These are phyloP conservation scores for Acronicta alni DNA, from an alignment of 2,888 invertebrate species.

Conservation along the genomic window DNA sequence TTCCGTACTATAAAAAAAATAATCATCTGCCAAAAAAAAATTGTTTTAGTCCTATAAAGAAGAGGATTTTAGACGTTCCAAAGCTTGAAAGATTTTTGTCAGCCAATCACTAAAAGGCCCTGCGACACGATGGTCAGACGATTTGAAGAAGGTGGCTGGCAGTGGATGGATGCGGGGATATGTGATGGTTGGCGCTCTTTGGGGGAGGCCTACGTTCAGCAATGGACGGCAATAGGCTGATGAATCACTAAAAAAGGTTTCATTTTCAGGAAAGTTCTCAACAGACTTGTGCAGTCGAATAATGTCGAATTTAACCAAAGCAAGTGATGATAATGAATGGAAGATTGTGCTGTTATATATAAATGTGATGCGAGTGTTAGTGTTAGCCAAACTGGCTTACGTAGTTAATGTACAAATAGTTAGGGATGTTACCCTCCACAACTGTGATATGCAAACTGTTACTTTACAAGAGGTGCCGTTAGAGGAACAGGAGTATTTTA, in stretches of 20 bases:
- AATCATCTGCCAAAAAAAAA: no score
- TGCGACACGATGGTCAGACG: no score
- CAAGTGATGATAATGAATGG: slow-evolving; percentile 77
- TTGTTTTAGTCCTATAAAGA: no score
- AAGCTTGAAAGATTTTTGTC: not conserved
- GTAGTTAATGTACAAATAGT: slow-evolving; percentile 86
- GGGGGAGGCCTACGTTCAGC: no score
- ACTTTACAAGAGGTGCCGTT: slow-evolving; percentile 80
- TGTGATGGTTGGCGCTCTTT: no score
- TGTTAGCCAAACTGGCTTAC: slow-evolving; percentile 78
- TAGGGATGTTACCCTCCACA: slow-evolving; percentile 70
- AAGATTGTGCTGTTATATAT: slow-evolving; percentile 76
- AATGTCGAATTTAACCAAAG: slow-evolving; percentile 76
- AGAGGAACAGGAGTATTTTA: slow-evolving; percentile 72
- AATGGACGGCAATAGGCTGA: no score
- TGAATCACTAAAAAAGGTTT: not conserved
- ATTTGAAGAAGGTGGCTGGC: no score
- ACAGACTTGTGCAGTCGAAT: slow-evolving; percentile 76
- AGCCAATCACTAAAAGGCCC: not conserved
- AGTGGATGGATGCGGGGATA: no score
- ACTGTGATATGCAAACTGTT: slow-evolving; percentile 81
- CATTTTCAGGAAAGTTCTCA: slow-evolving; percentile 81
- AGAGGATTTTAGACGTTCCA: no score
- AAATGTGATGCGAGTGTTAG: slow-evolving; percentile 78
- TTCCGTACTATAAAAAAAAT: no score